A percentile compares a stretch with the other conserved stretches of the same genome.
phyloP scores from a whole-genome alignment of 2,888 invertebrate species.

The Belgica antarctica region DNA sequence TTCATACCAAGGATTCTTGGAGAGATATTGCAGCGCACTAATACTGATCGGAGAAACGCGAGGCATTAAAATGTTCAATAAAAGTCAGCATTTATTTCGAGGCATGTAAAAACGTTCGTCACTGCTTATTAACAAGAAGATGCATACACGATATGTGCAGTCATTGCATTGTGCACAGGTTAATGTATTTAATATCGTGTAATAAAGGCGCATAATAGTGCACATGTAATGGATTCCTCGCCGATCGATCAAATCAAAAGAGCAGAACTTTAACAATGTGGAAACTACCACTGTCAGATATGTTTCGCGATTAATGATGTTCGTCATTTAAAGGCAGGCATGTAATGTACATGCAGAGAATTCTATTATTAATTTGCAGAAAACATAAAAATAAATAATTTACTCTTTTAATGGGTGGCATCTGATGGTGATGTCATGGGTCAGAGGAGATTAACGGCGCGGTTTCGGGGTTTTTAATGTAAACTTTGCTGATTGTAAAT shows the following conservation, averaged over 20 bases:
- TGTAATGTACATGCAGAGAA: constrained; percentile 26
- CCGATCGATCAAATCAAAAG: constrained; percentile 27
- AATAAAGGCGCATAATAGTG: no score
- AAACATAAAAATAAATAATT: no score
- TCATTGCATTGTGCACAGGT: not conserved
- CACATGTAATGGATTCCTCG: constrained; percentile 16
- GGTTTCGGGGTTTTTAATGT: no score
- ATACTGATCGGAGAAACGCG: not conserved
- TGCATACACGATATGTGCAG: not conserved
- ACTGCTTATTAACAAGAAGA: constrained; percentile 2
- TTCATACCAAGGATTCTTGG: no score
- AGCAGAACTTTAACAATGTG: constrained; percentile 13
- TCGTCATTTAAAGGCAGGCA: not conserved
- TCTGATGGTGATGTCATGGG: no score
- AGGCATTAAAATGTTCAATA: constrained; percentile 36
- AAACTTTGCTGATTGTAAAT: no score
- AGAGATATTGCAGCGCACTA: not conserved
- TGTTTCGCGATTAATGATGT: constrained; percentile 7
- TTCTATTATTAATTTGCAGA: constrained; percentile 29
- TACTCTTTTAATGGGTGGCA: no score
- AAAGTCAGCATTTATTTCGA: constrained; percentile 31
- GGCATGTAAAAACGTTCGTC: constrained; percentile 11
- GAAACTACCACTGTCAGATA: not conserved
- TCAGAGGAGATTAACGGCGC: no score
- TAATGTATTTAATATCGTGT: not conserved